Base-by-base conservation (phyloP, 2,888 invertebrate genomes). In the Caenorhabditis macrosperma region DNA sequence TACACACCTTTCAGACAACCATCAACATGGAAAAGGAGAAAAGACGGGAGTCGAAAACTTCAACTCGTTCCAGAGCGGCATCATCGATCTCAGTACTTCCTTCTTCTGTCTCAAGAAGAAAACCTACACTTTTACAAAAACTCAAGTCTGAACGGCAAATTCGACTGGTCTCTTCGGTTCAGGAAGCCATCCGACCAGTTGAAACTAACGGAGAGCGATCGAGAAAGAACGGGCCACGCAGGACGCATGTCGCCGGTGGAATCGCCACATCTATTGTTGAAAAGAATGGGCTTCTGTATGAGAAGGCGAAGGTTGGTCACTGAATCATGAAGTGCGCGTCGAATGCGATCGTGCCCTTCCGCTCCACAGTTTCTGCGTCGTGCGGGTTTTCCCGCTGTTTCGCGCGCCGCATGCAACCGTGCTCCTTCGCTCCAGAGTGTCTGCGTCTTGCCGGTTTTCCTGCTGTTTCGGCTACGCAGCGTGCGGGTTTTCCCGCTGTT, bases 151-250 rank as follows among this genome's bases (percentile, higher is more conserved):
- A 30, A 35, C n/a, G 26, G 12, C 44, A 17, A 3, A 17, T 17
- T 2, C 44, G 44, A 4, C n/a, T 74, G 3, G 75, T 44, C 5
- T 26, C 67, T 9, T 60, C 67, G 7, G 55, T 75, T 55, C 67
- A 75, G 33, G 59, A 75, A 46, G 67, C 50, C 17, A 17, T 66
- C 9, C 20, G 44, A n/a, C 26, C 24, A 22, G 22, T 9, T 7
- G 54, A 54, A 38, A 17, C n/a, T 5, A 17, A 3, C 17, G 10
- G 17, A 17, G 20, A 44, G 20, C 28, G n/a, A 4, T 33, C 54
- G 3, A 54, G 33, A 20, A 44, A 44, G 9, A n/a, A n/a, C n/a
- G n/a, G n/a, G n/a, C n/a, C n/a, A n/a, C n/a, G n/a, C n/a, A n/a
- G 4, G 17, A 44, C 44, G 20, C 44, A 44, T 17, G 44, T 17